A percentile compares a stretch with the other conserved stretches of the same genome.
phyloP scores from a whole-genome alignment of 2,113 vertebrate species.

The Nerophis lumbriciformis region DNA sequence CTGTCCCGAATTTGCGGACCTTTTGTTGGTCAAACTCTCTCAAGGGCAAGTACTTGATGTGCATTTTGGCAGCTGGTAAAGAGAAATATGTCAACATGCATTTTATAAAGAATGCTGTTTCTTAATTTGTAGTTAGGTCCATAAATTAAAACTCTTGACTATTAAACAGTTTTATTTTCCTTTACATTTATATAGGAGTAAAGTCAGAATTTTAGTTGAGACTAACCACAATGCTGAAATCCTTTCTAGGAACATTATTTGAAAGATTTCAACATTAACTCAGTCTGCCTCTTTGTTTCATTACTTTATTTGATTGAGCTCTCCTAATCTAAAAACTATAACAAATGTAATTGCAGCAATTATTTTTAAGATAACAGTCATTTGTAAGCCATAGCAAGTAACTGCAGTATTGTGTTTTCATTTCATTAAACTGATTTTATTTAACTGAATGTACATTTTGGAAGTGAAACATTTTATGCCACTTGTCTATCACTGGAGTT shows the following conservation, averaged over 20 bases:
- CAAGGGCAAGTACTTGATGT: constrained; percentile 38
- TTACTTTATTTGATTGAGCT: constrained; percentile 3
- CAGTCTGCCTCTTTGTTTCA: background rate
- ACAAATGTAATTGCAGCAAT: constrained; percentile 13
- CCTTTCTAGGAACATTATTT: background rate
- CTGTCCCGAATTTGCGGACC: constrained; percentile 24
- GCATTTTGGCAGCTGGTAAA: constrained; percentile 28
- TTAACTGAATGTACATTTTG: constrained; percentile 44
- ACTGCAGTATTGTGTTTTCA: constrained; percentile 12
- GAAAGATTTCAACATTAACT: background rate
- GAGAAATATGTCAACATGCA: constrained; percentile 23
- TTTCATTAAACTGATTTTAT: constrained; percentile 33
- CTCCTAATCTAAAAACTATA: constrained; percentile 15
- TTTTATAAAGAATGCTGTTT: constrained; percentile 33
- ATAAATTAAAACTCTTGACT: constrained; percentile 33
- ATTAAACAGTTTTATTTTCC: constrained; percentile 28
- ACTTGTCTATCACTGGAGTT: background rate
- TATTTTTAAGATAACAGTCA: constrained; percentile 18
- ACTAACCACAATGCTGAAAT: constrained; percentile 24
- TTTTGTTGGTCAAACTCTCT: constrained; percentile 27
- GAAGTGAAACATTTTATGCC: background rate
- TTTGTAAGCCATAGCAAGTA: constrained; percentile 20
- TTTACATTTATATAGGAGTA: constrained; percentile 12
- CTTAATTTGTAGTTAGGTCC: constrained; percentile 37
- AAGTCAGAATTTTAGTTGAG: no score